Base-by-base conservation (phyloP, 2,113 vertebrate genomes). In the Pardalotus punctatus region DNA sequence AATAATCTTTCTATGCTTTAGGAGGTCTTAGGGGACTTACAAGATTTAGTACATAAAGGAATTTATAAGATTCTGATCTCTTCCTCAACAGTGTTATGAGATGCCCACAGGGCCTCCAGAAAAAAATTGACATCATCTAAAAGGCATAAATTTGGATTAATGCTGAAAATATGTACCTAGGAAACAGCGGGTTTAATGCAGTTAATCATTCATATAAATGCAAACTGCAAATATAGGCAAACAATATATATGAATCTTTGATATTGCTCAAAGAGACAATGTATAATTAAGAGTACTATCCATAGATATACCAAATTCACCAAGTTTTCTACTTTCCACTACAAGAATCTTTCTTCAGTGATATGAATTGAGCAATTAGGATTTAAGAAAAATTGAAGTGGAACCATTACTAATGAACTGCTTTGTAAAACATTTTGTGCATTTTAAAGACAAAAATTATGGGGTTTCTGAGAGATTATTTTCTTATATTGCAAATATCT, bases 391-490 rank as follows among this genome's bases (percentile, higher is more conserved):
- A 77, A 45, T 2, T 74, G 9, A 74, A 89, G 45, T 36, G 6
- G 14, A 88, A 48, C 4, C 4, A 81, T 71, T 72, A 43, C 35
- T 43, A 76, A 31, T 31, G 18, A 48, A 67, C 35, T 43, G 6
- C 21, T 56, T 21, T 38, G 47, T 65, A 67, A 89, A 79, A 42
- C 33, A 25, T 14, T 6, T 6, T 67, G 9, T 50, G 25, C 4
- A 25, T 65, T 82, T 90, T 69, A 67, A 82, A 83, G 22, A 61
- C 7, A 82, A 82, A 93, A 90, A 62, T 27, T 3, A 15, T 36
- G 18, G 18, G 1, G 1, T 9, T 89, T 84, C 4, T 0, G 0
- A 60, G 12, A n/a, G 43, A 14, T 10, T 82, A 14, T 79, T 93
- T 91, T 81, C 22, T 84, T 20, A 31, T 84, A 72, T 25, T 62